Base-by-base conservation (phyloP, 2,113 vertebrate species). In the Ailuropoda melanoleuca region DNA sequence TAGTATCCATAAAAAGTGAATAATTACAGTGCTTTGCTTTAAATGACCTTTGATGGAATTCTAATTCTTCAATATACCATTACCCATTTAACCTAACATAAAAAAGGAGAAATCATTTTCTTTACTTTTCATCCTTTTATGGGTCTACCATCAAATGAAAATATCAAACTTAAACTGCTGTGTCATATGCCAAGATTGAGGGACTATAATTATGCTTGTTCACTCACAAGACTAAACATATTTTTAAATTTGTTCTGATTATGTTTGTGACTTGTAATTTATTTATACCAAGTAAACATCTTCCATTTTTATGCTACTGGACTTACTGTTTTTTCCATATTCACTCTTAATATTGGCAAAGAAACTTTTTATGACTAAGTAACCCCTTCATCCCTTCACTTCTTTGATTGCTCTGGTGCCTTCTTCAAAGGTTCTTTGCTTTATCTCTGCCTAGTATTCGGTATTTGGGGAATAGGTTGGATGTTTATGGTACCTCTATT, bases 31-130 rank as follows among this genome's bases (percentile, higher is more conserved):
- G 56, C 39, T 90, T 94, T 91, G 70, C 60, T 96, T 92, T 88
- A 53, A 78, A 87, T 98, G 85, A 97, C 90, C 86, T 97, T 94
- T 96, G 85, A 86, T 93, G 78, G 62, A 95, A 95, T 97, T 92
- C 62, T 96, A 48, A 48, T 86, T 90, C 80, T 90, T 93, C 81
- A 74, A 86, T 96, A 92, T 90, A 37, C 29, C 55, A 91, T 83
- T 86, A 93, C 3, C 48, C 72, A 92, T 78, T 95, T 96, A 90
- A 86, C 64, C 43, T 90, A 62, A 77, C 31, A 66, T 66, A 50
- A 93, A 78, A 75, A 58, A 85, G 56, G 50, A 88, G n/a, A 92
- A 96, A 89, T 90, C 8, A n/a, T 31, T 86, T 62, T 94, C 34
- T 88, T 89, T 85, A 24, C 23, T 78, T 82, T 95, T 88, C 21